Conservation (phyloP, 37 sponge, comb jelly and placozoan species). For the Ianthella basta region DNA sequence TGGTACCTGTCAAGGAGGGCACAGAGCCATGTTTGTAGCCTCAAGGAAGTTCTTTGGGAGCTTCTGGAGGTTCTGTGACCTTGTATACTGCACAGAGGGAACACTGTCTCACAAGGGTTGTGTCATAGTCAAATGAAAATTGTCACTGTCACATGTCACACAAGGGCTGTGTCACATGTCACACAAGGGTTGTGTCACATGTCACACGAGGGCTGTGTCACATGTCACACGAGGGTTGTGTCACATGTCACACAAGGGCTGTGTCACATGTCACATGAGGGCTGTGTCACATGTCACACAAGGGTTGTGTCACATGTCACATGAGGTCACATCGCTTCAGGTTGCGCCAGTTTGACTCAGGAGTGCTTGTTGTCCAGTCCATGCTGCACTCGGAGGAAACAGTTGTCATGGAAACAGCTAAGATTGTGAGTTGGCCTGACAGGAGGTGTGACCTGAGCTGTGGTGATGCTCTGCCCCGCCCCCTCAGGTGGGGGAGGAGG, state of each 20-base stretch:
- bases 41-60: no score
- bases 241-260: background rate
- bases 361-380: conserved; percentile 88
- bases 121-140: background rate
- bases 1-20: no score
- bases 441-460: background rate
- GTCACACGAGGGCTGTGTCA: background rate
- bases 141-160: background rate
- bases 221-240: background rate
- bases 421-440: conserved; percentile 42
- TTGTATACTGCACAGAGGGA: no score
- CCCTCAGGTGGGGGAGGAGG: conserved; percentile 51
- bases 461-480: background rate
- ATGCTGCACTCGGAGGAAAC: conserved; percentile 73
- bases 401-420: conserved; percentile 50
- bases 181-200: background rate
- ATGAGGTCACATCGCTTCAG: no score
- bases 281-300: background rate
- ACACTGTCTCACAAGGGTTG: background rate
- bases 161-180: background rate
- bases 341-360: conserved; percentile 84
- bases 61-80: no score
- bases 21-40: no score
- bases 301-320: background rate
- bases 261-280: background rate